Conservation (phyloP, 2,797 vertebrate species). For the Hippoglossus hippoglossus region DNA sequence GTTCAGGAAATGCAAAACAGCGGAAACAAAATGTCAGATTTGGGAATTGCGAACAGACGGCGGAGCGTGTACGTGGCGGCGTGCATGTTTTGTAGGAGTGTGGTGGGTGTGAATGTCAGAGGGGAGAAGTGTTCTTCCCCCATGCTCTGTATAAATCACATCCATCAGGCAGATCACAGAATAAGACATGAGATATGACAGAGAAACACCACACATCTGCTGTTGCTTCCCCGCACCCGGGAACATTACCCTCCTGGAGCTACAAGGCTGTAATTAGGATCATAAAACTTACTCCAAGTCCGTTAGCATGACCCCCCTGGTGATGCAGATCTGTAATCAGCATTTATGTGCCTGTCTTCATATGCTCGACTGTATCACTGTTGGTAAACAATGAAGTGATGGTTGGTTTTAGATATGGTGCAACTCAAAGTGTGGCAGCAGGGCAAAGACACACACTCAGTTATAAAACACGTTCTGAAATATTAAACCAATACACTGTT, state of each 20-base stretch:
- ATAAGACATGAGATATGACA: conserved; percentile 74
- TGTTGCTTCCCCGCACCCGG: conserved; percentile 66
- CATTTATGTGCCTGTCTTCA: conserved; percentile 53
- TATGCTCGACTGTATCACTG: conserved; percentile 29
- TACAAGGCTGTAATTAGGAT: conserved; percentile 67
- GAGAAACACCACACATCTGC: conserved; percentile 78
- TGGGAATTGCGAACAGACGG: conserved; percentile 80
- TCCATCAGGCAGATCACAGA: conserved; percentile 70
- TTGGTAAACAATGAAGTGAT: conserved; percentile 43
- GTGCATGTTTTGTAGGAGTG: conserved; percentile 57
- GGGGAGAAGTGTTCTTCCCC: conserved; percentile 63
- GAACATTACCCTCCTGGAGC: conserved; percentile 72
- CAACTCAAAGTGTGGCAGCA: conserved; percentile 37
- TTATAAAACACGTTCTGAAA: not conserved
- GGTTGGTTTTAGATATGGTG: conserved; percentile 34
- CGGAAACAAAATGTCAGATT: conserved; percentile 73
- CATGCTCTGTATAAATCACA: conserved; percentile 75
- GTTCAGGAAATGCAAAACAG: conserved; percentile 68
- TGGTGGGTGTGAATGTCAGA: conserved; percentile 71
- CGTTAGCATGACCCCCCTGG: conserved; percentile 55
- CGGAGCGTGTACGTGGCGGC: conserved; percentile 42
- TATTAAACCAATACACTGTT: too few relatives aligned
- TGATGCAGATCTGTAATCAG: conserved; percentile 62
- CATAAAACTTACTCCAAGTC: conserved; percentile 71
- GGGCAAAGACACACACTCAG: conserved; percentile 11